Evolutionary conservation across 1,140 invertebrate genomes (phyloP).

Genomic region (Chlorops oryzae): DNA sequence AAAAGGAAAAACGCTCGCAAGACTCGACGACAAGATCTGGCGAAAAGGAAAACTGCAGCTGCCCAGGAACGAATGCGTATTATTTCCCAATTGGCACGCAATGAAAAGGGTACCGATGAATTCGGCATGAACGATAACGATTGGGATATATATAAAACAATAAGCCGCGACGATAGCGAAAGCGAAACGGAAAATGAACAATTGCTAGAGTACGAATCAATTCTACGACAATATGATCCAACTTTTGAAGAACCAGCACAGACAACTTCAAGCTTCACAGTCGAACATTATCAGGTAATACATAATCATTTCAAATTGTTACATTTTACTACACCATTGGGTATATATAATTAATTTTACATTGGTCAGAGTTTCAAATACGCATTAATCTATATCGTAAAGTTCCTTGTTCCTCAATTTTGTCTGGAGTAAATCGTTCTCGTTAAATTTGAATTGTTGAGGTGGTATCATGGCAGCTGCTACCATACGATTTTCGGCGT

Average conservation of each 20-base stretch:
- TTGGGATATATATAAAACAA: slow-evolving; percentile 93
- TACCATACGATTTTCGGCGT: slow-evolving; percentile 66
- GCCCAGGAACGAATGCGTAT: slow-evolving; percentile 90
- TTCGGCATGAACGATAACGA: slow-evolving; percentile 91
- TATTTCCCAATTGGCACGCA: slow-evolving; percentile 79
- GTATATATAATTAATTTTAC: neutral
- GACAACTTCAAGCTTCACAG: slow-evolving; percentile 3
- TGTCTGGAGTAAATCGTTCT: slow-evolving; percentile 49
- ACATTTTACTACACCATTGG: no score
- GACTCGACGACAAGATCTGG: slow-evolving; percentile 80
- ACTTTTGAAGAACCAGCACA: slow-evolving; percentile 52
- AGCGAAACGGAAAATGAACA: slow-evolving; percentile 90
- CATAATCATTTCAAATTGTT: no score
- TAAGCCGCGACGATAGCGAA: slow-evolving; percentile 64
- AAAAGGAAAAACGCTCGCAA: slow-evolving; percentile 63
- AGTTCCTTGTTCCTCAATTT: slow-evolving; percentile 49
- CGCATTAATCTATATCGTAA: slow-evolving; percentile 42
- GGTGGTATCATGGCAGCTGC: slow-evolving; percentile 76
- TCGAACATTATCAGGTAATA: slow-evolving; percentile 16
- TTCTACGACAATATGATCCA: slow-evolving; percentile 77
- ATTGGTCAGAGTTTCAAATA: neutral
- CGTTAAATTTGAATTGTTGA: slow-evolving; percentile 40
- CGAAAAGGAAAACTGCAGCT: slow-evolving; percentile 78
- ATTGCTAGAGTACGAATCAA: slow-evolving; percentile 77
- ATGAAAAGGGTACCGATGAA: slow-evolving; percentile 81